Percentiles rank a stretch among this genome's conserved stretches.
Conservation (phyloP, 92 coral and sea anemone species). For the Phenganax stokvisi region DNA sequence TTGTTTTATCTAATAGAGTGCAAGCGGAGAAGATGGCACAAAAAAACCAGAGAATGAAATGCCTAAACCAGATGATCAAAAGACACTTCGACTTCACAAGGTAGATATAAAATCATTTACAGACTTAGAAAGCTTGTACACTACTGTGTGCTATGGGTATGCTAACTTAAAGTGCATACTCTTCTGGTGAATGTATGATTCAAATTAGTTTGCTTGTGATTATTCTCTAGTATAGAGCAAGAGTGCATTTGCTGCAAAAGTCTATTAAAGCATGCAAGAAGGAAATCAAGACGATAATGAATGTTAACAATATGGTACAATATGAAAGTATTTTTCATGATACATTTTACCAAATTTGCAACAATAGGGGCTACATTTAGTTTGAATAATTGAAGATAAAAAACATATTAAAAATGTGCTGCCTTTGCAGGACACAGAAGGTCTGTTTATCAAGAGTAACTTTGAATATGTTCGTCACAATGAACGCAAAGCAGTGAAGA, state of each 20-base stretch:
- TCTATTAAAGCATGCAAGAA: slow-evolving; percentile 94
- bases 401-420: not conserved
- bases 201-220: not conserved
- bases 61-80: slow-evolving; percentile 32
- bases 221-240: slow-evolving; percentile 66
- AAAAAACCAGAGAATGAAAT: slow-evolving; percentile 24
- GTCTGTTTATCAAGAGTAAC: slow-evolving; percentile 89
- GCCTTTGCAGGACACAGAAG: slow-evolving; percentile 61
- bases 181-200: not conserved
- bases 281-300: slow-evolving; percentile 83
- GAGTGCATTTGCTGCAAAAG: slow-evolving; percentile 70
- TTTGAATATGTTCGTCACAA: slow-evolving; percentile 94
- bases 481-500: slow-evolving; percentile 86
- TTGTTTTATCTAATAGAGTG: slow-evolving; percentile 4
- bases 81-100: slow-evolving; percentile 35
- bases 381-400: not conserved
- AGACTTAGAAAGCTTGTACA: not conserved
- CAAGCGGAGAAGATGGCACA: slow-evolving; percentile 4
- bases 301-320: slow-evolving; percentile 68
- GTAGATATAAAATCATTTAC: not conserved
- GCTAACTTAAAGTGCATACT: no score
- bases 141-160: not conserved
- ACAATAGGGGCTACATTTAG: no score
- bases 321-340: not conserved
- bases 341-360: no score